Evolutionary conservation across 2,888 invertebrate genomes (phyloP).

Genomic region (Apamea epomidion): DNA sequence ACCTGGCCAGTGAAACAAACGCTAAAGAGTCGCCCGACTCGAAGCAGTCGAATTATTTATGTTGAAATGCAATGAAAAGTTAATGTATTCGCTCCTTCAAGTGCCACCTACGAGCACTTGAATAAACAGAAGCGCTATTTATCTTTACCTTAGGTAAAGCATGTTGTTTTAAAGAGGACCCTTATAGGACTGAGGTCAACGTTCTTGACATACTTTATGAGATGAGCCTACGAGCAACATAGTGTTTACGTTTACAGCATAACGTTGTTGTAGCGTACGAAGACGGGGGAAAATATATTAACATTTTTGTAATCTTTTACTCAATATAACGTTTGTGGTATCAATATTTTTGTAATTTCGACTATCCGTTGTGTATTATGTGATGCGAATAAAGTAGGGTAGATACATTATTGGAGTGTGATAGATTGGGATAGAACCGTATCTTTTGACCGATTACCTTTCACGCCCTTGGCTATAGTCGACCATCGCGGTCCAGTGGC

Average conservation of each 20-base stretch:
- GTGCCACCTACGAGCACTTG: slow-evolving; percentile 84
- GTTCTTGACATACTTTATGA: slow-evolving; percentile 80
- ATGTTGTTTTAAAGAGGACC: slow-evolving; percentile 83
- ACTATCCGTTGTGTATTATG: slow-evolving; percentile 6
- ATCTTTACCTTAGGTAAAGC: slow-evolving; percentile 80
- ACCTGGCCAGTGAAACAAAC: slow-evolving; percentile 62
- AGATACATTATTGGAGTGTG: slow-evolving; percentile 61
- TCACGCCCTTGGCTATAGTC: slow-evolving; percentile 68
- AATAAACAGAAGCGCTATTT: slow-evolving; percentile 82
- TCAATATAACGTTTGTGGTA: slow-evolving; percentile 18
- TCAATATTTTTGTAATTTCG: slow-evolving; percentile 1
- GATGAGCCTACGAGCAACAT: slow-evolving; percentile 63
- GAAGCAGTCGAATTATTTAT: slow-evolving; percentile 60
- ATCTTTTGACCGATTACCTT: slow-evolving; percentile 75
- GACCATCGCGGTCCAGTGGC: slow-evolving; percentile 66
- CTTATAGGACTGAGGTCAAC: slow-evolving; percentile 78
- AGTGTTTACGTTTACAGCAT: slow-evolving; percentile 46
- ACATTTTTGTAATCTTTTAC: slow-evolving; percentile 14
- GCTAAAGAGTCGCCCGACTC: slow-evolving; percentile 45
- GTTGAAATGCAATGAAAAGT: slow-evolving; percentile 70
- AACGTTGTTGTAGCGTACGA: slow-evolving; percentile 28
- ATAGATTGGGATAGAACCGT: slow-evolving; percentile 68
- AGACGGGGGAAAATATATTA: slow-evolving; percentile 12
- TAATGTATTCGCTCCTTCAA: slow-evolving; percentile 76
- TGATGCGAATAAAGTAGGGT: slow-evolving; percentile 55